Evolutionary conservation across 2,797 vertebrate species (phyloP).

Genomic region (Rhinichthys osculus): DNA sequence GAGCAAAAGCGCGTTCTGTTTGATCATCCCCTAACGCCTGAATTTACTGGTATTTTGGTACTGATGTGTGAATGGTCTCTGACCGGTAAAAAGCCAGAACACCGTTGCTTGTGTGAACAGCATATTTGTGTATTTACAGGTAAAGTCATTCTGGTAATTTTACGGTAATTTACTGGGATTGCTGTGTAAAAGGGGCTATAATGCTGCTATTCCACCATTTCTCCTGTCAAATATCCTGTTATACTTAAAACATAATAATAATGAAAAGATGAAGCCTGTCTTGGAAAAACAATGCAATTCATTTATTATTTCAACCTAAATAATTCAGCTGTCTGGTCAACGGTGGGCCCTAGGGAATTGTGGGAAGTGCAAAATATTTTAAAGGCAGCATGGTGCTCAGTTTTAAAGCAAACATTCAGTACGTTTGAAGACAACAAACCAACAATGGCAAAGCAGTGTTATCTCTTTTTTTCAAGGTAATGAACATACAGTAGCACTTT

Average conservation of each 20-base stretch:
- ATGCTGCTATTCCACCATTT: neutral
- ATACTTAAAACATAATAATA: neutral
- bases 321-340: conserved; percentile 47
- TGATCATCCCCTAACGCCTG: no score
- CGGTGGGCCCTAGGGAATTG: conserved; percentile 19
- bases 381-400: neutral
- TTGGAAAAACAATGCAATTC: conserved; percentile 31
- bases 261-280: conserved; percentile 9
- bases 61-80: no score
- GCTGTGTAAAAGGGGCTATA: no score
- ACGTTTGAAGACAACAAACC: conserved; percentile 1
- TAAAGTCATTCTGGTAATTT: no score
- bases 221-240: neutral
- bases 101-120: no score
- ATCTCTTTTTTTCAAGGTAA: neutral
- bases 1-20: no score
- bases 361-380: conserved; percentile 18
- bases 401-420: conserved; percentile 32
- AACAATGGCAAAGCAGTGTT: neutral
- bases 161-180: no score
- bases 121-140: no score
- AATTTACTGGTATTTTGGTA: neutral
- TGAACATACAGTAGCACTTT: conserved; percentile 5
- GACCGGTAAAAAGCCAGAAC: no score
- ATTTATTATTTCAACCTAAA: conserved; percentile 36